Conservation (phyloP, 2,113 vertebrate genomes). For the Girardinichthys multiradiatus region DNA sequence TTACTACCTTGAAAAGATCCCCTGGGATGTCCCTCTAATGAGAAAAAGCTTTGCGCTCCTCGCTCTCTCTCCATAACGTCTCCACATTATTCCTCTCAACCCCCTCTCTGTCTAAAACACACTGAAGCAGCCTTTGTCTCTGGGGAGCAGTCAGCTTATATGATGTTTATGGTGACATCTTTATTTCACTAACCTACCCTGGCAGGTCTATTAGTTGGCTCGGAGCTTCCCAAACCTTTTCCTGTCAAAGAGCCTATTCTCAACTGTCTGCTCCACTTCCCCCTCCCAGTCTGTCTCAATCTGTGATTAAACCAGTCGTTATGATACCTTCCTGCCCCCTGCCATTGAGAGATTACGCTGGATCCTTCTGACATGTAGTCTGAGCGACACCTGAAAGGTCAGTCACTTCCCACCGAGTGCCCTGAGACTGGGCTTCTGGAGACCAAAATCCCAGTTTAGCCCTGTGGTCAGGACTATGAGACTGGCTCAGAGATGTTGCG, state of each 20-base stretch:
- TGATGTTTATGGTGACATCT: conserved; percentile 76
- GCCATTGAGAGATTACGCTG: conserved; percentile 34
- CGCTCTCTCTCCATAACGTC: conserved; percentile 14
- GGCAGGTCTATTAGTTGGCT: conserved; percentile 77
- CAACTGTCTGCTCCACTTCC: conserved; percentile 57
- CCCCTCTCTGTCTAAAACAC: conserved; percentile 22
- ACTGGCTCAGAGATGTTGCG: neutral
- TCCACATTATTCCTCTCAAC: conserved; percentile 33
- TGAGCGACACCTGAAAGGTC: conserved; percentile 4
- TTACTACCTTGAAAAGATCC: conserved; percentile 60
- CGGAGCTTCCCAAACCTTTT: conserved; percentile 60
- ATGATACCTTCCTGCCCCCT: conserved; percentile 41
- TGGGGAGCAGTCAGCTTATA: conserved; percentile 73
- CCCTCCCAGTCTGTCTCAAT: conserved; percentile 58
- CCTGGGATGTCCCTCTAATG: conserved; percentile 62
- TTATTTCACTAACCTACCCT: conserved; percentile 75
- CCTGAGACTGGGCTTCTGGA: neutral
- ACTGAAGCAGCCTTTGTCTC: conserved; percentile 52
- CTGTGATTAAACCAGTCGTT: conserved; percentile 67
- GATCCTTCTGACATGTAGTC: neutral
- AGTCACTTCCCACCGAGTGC: neutral
- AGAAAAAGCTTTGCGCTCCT: conserved; percentile 50
- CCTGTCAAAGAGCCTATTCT: conserved; percentile 64
- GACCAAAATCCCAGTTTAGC: neutral
- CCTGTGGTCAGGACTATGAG: conserved; percentile 4